Conservation (phyloP, 53 echinoderm and acorn worm species). For the Apostichopus leukothele region DNA sequence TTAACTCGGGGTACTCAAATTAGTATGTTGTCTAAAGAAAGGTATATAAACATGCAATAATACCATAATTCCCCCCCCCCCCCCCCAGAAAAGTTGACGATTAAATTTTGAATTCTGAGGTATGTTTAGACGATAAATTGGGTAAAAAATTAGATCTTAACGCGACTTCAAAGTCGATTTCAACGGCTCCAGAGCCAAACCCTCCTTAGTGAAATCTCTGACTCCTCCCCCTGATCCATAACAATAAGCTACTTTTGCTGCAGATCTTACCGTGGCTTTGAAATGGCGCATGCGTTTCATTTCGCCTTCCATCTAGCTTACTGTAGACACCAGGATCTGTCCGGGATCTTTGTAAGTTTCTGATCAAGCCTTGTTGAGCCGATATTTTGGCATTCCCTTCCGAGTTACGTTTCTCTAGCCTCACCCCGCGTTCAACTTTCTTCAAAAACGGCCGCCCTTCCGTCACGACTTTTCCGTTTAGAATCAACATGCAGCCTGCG, state of each 20-base stretch:
- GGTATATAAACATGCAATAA: too few relatives aligned
- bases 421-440: slow-evolving; percentile 17
- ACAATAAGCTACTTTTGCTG: neutral
- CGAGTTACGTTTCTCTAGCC: slow-evolving; percentile 14
- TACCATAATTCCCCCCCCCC: too few relatives aligned
- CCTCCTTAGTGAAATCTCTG: too few relatives aligned
- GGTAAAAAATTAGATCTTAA: too few relatives aligned
- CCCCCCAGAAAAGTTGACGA: too few relatives aligned
- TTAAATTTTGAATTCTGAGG: too few relatives aligned
- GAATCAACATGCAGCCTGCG: slow-evolving; percentile 44
- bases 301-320: slow-evolving; percentile 1
- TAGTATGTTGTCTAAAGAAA: too few relatives aligned
- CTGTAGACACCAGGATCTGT: slow-evolving; percentile 21
- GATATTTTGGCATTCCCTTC: slow-evolving; percentile 22
- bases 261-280: slow-evolving; percentile 12
- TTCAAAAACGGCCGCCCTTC: slow-evolving; percentile 42
- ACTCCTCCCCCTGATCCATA: too few relatives aligned
- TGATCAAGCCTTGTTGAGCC: slow-evolving; percentile 24
- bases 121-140: too few relatives aligned
- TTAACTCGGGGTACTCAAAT: too few relatives aligned
- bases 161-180: too few relatives aligned
- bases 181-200: too few relatives aligned
- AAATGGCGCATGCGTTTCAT: slow-evolving; percentile 7
- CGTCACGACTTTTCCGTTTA: slow-evolving; percentile 52
- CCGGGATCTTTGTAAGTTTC: slow-evolving; percentile 18